Evolutionary conservation across 2,888 invertebrate species (phyloP), one percentile per base, ranked within the genome.

Genomic region (Stramonita haemastoma): DNA sequence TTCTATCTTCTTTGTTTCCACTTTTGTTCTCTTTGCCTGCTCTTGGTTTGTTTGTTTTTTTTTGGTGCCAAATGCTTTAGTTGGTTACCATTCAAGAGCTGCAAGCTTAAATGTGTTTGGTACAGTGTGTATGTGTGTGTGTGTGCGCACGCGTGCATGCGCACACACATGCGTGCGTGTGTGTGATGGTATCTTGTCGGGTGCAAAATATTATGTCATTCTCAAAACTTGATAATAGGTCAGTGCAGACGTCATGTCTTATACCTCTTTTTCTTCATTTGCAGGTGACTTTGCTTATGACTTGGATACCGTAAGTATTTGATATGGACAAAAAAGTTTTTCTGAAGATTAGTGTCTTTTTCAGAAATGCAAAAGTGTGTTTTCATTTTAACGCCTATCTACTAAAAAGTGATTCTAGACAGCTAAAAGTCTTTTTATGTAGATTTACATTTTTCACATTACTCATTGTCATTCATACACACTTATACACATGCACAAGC

Each of bases 201-300:
- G 26, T 46, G 8, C 46, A 46, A 46, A 46, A 46, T 8, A 46
- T 8, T 8, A 5, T 46, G 46, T 46, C 46, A 46, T 2, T 2
- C 46, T 46, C 4, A 46, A 46, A 46, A 46, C 46, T 46, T 46
- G 46, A 46, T 46, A 46, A 46, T 8, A 46, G 2, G 46, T 46
- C 46, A 5, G 46, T 46, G 2, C 46, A 46, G 46, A 46, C 2
- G 46, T 46, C 46, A 46, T 46, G 46, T 8, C 46, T 46, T 22
- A 56, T n/a, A 90, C n/a, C 81, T 84, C 73, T 87, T 85, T 70
- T 86, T 85, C 19, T 70, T 87, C 46, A 46, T 46, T 86, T 88
- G 19, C 92, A 91, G 93, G 93, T 84, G 94, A 94, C 89, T 92
- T 93, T 90, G 94, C 93, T 15, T 94, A 94, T 90, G 92, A 94